Base-by-base conservation (phyloP, 2,888 invertebrate species). In the Lasioglossum vierecki region DNA sequence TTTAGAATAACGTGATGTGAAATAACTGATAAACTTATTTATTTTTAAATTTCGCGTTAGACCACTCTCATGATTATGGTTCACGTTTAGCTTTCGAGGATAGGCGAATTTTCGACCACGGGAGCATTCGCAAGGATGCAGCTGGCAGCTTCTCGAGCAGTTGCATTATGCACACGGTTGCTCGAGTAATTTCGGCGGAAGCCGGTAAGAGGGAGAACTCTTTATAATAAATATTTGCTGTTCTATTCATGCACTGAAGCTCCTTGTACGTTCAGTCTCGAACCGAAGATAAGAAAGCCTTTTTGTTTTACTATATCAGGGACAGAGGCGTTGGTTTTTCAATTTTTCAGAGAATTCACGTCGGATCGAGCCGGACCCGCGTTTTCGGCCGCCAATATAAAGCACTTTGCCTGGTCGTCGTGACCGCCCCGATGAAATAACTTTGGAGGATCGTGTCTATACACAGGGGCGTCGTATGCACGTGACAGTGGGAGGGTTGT, bases 401-500 rank as follows among this genome's bases (percentile, higher is more conserved):
- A 78, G 68, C 83, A 68, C 83, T 77, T 82, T 68, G 46, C 26
- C 77, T 11, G n/a, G 26, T n/a, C n/a, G 70, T 70, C 70, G 70
- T 44, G 39, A 70, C 41, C 72, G 39, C 49, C 53, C 66, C 66
- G 75, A 79, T 81, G 39, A 88, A 89, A 89, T 86, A 89, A 88
- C 86, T 89, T 83, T 41, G 76, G 63, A 72, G 86, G 77, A 68
- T 71, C 80, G 71, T 76, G 81, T 70, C 80, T 82, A 72, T 41
- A 57, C 76, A 76, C 70, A n/a, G 41, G 39, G 41, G 68, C 78
- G 78, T 80, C 78, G 80, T 80, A 66, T 79, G 71, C 79, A 76
- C 80, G 41, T 76, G 82, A 60, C 68, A 70, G 70, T 70, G 41
- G 41, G 39, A 35, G 79, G 82, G 68, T 57, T 68, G 60, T 66